Base-by-base conservation (phyloP, 2,797 vertebrate genomes). In the Myotis myotis region DNA sequence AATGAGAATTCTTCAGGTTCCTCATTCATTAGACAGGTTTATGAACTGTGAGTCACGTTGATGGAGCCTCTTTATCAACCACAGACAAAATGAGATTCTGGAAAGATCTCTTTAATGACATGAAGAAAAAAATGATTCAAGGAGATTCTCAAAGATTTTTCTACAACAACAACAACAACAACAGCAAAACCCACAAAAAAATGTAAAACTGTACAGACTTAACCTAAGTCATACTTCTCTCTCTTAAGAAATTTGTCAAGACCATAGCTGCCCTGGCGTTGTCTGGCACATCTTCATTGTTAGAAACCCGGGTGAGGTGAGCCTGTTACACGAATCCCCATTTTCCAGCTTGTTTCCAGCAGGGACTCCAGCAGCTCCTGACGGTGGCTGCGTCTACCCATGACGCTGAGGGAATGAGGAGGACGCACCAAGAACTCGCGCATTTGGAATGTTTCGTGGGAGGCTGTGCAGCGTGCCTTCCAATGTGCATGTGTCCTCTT, bases 11-110 rank as follows among this genome's bases (percentile, higher is more conserved):
- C 41, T 62, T 95, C 76, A 47, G 12, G 4, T 64, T 95, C 96
- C 92, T 96, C 78, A 96, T 71, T 96, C 68, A 93, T 89, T 85
- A 88, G 70, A 95, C 64, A 87, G 66, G 47, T 94, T 92, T 84
- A 75, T 83, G 81, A 93, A 95, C 38, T 49, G 44, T 82, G 57
- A 89, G 70, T 60, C 64, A 36, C 71, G 51, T 85, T 36, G 3
- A 4, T 30, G 57, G 68, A 82, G 22, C 6, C 83, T 41, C 44
- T 86, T 87, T 87, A 88, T 70, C 84, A 82, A 79, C 72, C 55
- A 87, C 0, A 9, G 89, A 49, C 82, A 89, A 91, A 85, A 7
- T 49, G 44, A 79, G 62, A 96, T 92, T 90, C 93, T 93, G 23
- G 62, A 86, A 94, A 83, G 51, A 83, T 57, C 16, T 89, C 44